Base-by-base conservation (phyloP, 2,888 invertebrate genomes). In the Rosalia funebris region DNA sequence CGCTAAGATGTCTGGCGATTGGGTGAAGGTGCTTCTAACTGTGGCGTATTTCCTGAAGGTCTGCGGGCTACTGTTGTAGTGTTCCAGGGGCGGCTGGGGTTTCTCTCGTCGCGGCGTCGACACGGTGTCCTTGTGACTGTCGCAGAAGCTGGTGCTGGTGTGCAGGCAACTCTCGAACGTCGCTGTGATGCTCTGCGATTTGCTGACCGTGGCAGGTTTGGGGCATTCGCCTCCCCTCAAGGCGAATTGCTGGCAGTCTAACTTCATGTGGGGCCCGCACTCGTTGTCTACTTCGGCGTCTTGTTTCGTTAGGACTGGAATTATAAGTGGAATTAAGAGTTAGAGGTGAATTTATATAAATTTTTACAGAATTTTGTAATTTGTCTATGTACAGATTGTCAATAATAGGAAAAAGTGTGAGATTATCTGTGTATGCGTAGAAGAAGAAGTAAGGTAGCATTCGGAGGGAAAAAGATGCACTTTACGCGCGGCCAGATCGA, bases 201-300 rank as follows among this genome's bases (percentile, higher is more conserved):
- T 76, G 41, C 66, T 70, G 59, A 67, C 69, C 16, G 70, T 61
- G 39, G 70, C 44, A 2, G 60, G 39, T 56, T 66, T 66, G 1
- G 56, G 36, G 7, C 39, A 42, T 31, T 66, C 68, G 55, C 25
- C 65, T 32, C 42, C 66, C 52, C 46, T 62, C 44, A 69, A 39
- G 16, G 66, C 57, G n/a, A 66, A 60, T 46, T 71, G 70, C 52
- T 70, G 71, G 16, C 60, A 52, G 20, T 75, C 72, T n/a, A 62
- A 57, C 63, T 66, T 67, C 34, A 60, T 52, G 37, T 58, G 62
- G 2, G 83, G 81, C 0, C 84, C 85, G 1, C 85, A 84, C 42
- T 88, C 85, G 74, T 88, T 88, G 68, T 89, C 89, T 45, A 86
- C 84, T 66, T 89, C 88, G 2, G 85, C 84, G 0, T 86, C 86